Evolutionary conservation across 2,888 invertebrate genomes (phyloP).

Genomic region (Trichopoda pennipes): DNA sequence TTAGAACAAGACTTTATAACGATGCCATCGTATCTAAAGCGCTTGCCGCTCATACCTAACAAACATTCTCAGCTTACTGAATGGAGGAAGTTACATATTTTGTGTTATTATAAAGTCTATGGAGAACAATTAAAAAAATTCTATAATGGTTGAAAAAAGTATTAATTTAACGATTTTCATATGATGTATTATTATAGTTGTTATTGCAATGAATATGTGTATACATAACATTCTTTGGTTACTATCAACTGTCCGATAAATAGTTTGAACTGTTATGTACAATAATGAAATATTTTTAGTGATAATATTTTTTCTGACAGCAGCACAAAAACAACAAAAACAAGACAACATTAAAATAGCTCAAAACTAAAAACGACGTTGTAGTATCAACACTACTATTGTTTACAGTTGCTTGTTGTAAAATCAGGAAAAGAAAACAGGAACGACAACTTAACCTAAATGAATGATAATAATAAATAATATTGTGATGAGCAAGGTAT

Average conservation of each 20-base stretch:
- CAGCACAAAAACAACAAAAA: background rate
- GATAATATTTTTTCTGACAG: constrained; percentile 13
- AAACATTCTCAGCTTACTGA: too few relatives aligned
- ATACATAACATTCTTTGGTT: too few relatives aligned
- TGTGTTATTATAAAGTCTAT: too few relatives aligned
- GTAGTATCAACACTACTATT: constrained; percentile 5
- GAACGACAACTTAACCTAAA: constrained; percentile 33
- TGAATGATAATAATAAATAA: constrained; percentile 33
- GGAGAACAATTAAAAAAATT: too few relatives aligned
- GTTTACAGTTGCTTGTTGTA: constrained; percentile 25
- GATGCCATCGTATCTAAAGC: too few relatives aligned
- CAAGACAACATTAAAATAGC: background rate
- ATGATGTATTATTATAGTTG: too few relatives aligned
- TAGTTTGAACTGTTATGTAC: background rate
- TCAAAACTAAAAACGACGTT: background rate
- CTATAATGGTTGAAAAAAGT: too few relatives aligned
- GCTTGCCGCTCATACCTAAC: too few relatives aligned
- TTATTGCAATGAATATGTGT: too few relatives aligned
- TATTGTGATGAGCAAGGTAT: background rate
- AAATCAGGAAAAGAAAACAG: constrained; percentile 12
- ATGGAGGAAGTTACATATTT: too few relatives aligned
- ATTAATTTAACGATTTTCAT: too few relatives aligned
- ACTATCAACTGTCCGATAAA: background rate
- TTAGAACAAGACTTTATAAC: too few relatives aligned
- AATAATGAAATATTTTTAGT: background rate